Evolutionary conservation across 2,113 vertebrate species (phyloP).

Genomic region (Sminthopsis crassicaudata): DNA sequence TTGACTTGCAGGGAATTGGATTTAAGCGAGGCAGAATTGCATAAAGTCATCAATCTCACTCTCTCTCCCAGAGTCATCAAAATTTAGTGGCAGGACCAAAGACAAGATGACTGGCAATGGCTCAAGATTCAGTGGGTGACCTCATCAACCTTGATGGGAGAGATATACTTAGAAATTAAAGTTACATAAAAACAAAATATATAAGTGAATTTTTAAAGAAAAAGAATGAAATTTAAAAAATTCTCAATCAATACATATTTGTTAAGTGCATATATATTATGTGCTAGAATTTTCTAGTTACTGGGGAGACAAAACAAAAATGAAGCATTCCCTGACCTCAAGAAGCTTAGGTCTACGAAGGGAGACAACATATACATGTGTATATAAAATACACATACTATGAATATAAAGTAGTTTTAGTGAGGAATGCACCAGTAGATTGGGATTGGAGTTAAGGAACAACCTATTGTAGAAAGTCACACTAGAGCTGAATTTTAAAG

Average conservation of each 20-base stretch:
- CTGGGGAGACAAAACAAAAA: not conserved
- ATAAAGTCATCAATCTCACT: not conserved
- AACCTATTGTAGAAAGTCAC: not conserved
- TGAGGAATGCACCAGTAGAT: not conserved
- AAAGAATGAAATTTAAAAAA: not conserved
- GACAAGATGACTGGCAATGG: not conserved
- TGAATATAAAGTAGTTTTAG: not conserved
- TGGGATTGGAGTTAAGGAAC: not conserved
- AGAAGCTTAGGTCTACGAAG: not conserved
- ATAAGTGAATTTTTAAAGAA: not conserved
- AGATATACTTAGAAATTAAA: not conserved
- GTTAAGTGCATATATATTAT: not conserved
- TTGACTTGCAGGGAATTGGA: not conserved
- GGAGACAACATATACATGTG: not conserved
- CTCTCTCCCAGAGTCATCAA: not conserved
- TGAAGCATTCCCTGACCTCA: not conserved
- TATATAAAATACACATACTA: not conserved
- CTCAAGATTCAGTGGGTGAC: not conserved
- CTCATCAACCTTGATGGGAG: not conserved
- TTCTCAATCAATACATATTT: not conserved
- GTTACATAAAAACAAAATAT: not conserved
- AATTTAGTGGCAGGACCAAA: not conserved
- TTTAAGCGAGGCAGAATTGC: not conserved
- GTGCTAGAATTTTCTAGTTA: not conserved
- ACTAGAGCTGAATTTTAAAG: not conserved